phyloP scores from a whole-genome alignment of 1,140 invertebrate species.

The Vollenhovia emeryi region DNA sequence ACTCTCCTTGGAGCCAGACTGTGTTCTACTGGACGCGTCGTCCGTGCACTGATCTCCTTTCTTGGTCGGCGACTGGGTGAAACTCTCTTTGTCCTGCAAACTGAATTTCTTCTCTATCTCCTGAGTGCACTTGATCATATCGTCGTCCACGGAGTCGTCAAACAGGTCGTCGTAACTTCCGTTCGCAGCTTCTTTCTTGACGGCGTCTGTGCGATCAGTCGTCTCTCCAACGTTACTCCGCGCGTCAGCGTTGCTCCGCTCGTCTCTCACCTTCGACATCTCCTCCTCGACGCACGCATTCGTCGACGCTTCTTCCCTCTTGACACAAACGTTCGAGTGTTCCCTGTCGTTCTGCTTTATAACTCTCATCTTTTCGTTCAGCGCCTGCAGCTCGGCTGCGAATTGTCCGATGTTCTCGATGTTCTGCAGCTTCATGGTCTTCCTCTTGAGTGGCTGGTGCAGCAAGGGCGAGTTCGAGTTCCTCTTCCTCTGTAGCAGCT shows the following conservation, averaged over 20 bases:
- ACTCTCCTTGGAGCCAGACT: neutral
- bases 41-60: neutral
- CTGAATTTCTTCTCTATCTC: slow-evolving; percentile 78
- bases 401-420: slow-evolving; percentile 74
- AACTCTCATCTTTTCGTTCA: slow-evolving; percentile 69
- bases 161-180: slow-evolving; percentile 74
- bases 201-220: neutral
- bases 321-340: neutral
- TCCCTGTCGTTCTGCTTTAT: slow-evolving; percentile 43
- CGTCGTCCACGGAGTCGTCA: slow-evolving; percentile 79
- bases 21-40: neutral
- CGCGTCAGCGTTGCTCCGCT: neutral
- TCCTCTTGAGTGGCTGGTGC: slow-evolving; percentile 77
- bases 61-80: neutral
- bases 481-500: slow-evolving; percentile 73
- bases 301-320: neutral
- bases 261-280: neutral
- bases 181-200: slow-evolving; percentile 3
- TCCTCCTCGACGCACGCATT: neutral
- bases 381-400: slow-evolving; percentile 75
- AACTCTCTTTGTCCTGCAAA: slow-evolving; percentile 15
- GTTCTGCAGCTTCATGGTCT: slow-evolving; percentile 73
- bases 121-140: slow-evolving; percentile 78
- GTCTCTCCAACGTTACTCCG: neutral
- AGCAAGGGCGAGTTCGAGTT: slow-evolving; percentile 79